Evolutionary conservation across 2,888 invertebrate species (phyloP), one percentile per base, ranked within the genome.

Genomic region (Miltochrista miniata): DNA sequence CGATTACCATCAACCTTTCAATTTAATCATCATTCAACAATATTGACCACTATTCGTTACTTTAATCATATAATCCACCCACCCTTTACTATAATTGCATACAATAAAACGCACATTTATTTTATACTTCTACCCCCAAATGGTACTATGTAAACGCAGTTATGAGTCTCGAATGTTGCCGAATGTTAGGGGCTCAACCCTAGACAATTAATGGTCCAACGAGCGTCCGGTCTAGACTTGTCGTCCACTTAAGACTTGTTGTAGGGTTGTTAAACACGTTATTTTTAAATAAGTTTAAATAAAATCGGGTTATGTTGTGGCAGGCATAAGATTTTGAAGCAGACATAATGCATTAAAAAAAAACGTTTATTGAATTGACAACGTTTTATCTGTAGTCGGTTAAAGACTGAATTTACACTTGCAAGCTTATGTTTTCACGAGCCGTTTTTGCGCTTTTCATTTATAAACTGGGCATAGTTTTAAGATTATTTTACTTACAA

Each of bases 191-290:
- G 54, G 47, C 39, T 47, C 35, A 47, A 39, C 45, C 68, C 62
- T 50, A 68, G 73, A 73, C 76, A 71, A 81, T 80, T 81, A 81
- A 81, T 77, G 71, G 70, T 64, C 67, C 56, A 48, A 64, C 68
- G 57, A 69, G 68, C 68, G 68, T 82, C 83, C 83, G 75, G 83
- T 83, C 83, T 82, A 83, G 83, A 83, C 83, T 75, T 67, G 62
- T 51, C 51, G 64, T 62, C 48, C 67, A 76, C 71, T 72, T 64
- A 18, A 48, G 59, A 45, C 56, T 11, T 48, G 51, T 14, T 51
- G 13, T 46, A 42, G 42, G 38, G 47, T 15, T 43, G 35, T 7
- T 38, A 24, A 24, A 24, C 18, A 24, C 5, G 18, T 24, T n/a
- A n/a, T n/a, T 24, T 24, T 24, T 24, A 24, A 24, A 24, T 4